Percentiles rank a stretch among this genome's conserved stretches.
Conservation (phyloP, 1,140 invertebrate species). For the Megalopta genalis region DNA sequence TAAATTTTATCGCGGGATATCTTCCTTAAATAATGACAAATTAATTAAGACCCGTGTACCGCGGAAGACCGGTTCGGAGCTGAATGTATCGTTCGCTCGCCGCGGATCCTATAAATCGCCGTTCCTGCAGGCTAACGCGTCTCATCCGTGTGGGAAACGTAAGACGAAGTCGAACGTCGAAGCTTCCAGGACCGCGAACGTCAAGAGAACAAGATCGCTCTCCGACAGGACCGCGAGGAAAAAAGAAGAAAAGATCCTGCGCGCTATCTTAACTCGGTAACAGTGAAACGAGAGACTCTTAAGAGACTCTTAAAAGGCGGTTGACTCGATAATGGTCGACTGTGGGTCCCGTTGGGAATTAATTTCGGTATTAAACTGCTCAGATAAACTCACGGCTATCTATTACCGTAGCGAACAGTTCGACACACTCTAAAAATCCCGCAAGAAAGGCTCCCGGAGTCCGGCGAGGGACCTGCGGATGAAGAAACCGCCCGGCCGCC, state of each 20-base stretch:
- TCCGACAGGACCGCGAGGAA: background rate
- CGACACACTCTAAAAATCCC: background rate
- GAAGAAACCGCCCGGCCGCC: background rate
- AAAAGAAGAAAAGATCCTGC: background rate
- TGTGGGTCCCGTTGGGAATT: background rate
- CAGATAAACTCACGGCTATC: background rate
- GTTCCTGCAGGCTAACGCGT: conserved; percentile 47
- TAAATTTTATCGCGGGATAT: conserved; percentile 63
- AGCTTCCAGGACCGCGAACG: background rate
- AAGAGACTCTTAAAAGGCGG: background rate
- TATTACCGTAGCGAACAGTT: background rate
- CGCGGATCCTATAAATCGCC: conserved; percentile 51
- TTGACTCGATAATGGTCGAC: background rate
- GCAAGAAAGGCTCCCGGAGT: no score
- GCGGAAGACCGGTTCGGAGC: conserved; percentile 66
- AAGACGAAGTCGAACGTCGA: conserved; percentile 33
- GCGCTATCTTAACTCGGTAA: background rate
- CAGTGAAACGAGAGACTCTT: background rate
- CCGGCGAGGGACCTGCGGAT: background rate
- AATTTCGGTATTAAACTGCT: background rate
- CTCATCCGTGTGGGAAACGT: conserved; percentile 37
- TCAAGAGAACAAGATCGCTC: no score
- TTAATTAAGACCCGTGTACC: conserved; percentile 67
- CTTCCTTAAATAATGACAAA: conserved; percentile 69
- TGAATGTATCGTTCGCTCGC: conserved; percentile 40